Evolutionary conservation across 2,888 invertebrate genomes (phyloP).

Genomic region (Melanostoma mellinum): DNA sequence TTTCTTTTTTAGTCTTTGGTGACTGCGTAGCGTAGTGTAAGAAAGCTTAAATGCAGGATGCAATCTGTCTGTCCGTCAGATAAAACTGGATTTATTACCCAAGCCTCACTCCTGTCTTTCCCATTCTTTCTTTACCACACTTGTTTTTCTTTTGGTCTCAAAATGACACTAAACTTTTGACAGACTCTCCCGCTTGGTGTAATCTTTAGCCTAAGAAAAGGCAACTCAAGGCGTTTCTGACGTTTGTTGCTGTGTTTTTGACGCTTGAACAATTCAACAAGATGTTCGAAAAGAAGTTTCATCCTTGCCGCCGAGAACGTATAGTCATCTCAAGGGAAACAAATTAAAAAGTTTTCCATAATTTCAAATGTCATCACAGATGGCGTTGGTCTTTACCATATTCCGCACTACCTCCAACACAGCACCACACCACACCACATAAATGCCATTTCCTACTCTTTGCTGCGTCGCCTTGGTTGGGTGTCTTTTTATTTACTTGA

Average conservation of each 20-base stretch:
- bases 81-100: constrained; percentile 56
- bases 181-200: constrained; percentile 26
- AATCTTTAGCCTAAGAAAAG: constrained; percentile 45
- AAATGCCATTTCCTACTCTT: constrained; percentile 12
- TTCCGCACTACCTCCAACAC: not conserved
- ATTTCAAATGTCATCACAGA: constrained; percentile 70
- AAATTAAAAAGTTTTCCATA: constrained; percentile 69
- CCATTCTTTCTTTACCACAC: not conserved
- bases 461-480: not conserved
- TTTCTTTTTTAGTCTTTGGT: not conserved
- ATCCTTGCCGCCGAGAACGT: not conserved
- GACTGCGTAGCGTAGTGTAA: not conserved
- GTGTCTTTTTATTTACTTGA: constrained; percentile 55
- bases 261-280: constrained; percentile 64
- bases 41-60: constrained; percentile 54
- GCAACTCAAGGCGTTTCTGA: constrained; percentile 40
- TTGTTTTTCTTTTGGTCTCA: not conserved
- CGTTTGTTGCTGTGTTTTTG: constrained; percentile 29
- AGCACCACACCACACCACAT: constrained; percentile 8
- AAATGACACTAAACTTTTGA: constrained; percentile 48
- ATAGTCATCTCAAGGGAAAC: constrained; percentile 28
- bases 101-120: not conserved
- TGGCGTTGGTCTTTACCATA: constrained; percentile 41
- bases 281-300: constrained; percentile 49
- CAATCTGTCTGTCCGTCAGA: constrained; percentile 60